A percentile compares a stretch with the other conserved stretches of the same genome.
phyloP scores from a whole-genome alignment of 64 coral and sea anemone genomes.

The Montipora sp. region DNA sequence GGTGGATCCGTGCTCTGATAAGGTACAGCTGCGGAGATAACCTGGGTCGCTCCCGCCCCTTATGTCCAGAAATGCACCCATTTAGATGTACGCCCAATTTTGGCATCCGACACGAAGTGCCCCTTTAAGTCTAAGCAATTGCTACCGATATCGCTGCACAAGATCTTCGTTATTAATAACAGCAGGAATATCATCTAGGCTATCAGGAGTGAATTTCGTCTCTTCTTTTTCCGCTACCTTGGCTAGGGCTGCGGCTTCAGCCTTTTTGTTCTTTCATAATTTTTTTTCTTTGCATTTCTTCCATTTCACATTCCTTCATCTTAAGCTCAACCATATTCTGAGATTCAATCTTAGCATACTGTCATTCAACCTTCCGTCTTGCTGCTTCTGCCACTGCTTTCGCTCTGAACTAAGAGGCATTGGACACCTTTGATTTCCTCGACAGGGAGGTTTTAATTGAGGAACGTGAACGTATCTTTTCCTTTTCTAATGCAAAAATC shows the following conservation, averaged over 20 bases:
- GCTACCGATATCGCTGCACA: not conserved
- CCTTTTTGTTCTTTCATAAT: conserved; percentile 17
- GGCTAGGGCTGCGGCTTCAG: conserved; percentile 1
- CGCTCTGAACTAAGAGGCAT: not conserved
- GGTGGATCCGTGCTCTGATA: not conserved
- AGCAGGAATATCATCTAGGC: not conserved
- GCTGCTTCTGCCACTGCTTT: not conserved
- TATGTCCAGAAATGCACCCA: not conserved
- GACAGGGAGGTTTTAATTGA: not conserved
- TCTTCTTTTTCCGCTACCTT: conserved; percentile 16
- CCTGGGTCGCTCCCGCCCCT: not conserved
- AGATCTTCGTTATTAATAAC: not conserved
- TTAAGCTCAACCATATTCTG: conserved; percentile 9
- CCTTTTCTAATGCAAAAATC: conserved; percentile 19
- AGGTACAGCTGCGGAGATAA: not conserved
- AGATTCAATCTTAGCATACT: conserved; percentile 18
- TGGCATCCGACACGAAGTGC: too few species aligned
- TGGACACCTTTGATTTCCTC: not conserved
- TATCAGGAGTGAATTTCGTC: not conserved
- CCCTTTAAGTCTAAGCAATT: too few species aligned
- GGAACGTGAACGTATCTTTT: not conserved
- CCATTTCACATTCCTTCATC: conserved; percentile 18
- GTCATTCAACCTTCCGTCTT: conserved; percentile 2
- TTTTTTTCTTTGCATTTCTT: conserved; percentile 31
- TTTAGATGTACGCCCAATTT: too few species aligned